Conservation (phyloP, 2,113 vertebrate genomes). For the Dicrurus megarhynchus region DNA sequence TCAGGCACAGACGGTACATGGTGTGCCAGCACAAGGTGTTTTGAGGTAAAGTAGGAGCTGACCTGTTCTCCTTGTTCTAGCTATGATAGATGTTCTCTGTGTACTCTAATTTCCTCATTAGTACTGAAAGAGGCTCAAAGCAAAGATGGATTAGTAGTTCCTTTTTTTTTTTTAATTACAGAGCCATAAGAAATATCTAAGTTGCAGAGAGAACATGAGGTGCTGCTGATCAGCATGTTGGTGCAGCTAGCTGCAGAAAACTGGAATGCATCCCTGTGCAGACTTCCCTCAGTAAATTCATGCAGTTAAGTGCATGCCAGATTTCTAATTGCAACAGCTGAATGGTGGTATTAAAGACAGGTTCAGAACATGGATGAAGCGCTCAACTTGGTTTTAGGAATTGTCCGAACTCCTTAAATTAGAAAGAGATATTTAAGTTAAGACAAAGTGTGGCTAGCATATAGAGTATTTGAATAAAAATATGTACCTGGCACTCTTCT, state of each 20-base stretch:
- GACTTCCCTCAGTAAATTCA: background rate
- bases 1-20: background rate
- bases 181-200: background rate
- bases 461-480: background rate
- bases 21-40: background rate
- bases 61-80: background rate
- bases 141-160: background rate
- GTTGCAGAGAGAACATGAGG: background rate
- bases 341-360: background rate
- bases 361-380: fast-evolving
- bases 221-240: background rate
- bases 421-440: background rate
- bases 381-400: background rate
- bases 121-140: background rate
- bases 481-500: background rate
- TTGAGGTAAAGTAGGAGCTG: background rate
- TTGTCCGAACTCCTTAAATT: background rate
- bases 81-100: background rate
- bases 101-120: background rate
- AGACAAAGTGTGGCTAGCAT: background rate
- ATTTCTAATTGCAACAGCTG: background rate
- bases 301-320: background rate
- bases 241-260: background rate
- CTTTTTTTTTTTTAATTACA: background rate
- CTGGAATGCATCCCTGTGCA: background rate